Evolutionary conservation across 1,140 invertebrate genomes (phyloP), one percentile per base, ranked within the genome.

Genomic region (Sarcophaga bullata): DNA sequence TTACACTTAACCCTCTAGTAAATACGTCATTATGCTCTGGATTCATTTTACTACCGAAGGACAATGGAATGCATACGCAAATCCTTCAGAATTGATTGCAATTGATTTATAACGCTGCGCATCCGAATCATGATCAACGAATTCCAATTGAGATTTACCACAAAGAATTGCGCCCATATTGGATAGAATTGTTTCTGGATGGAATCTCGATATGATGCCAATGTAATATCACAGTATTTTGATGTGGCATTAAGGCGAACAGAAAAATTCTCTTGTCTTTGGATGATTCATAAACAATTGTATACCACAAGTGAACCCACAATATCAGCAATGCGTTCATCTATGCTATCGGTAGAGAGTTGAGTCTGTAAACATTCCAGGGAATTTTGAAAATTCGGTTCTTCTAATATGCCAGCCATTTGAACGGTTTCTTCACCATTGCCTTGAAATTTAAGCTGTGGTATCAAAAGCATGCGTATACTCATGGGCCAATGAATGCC

Each of bases 401-500:
- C 50, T 0, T 52, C 6, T 0, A 76, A 7, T 8, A 87, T 86
- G 8, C 62, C 17, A 0, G 0, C 3, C 6, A 81, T 83, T 0
- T 8, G 9, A 9, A 84, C 37, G 9, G 76, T 17, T 6, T 0
- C 15, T 50, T 84, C 85, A 3, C 87, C 87, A 2, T 48, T 15
- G 7, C 10, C 52, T 88, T 84, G 13, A 78, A 83, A 0, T 46
- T 0, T 0, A 88, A 7, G 0, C 85, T 84, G 0, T 8, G 0
- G 49, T 17, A n/a, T 82, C 86, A 17, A 88, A 85, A 8, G 81
- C 84, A 8, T 88, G 87, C 15, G 84, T 84, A 0, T 87, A 25
- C 62, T 88, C 87, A 17, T 88, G 87, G 7, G 85, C 75, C 0
- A 88, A 88, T 76, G 17, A 88, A 88, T 3, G 86, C 87, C 49